These are phyloP conservation scores for Speoplatyrhinus poulsoni DNA, from an alignment of 2,113 vertebrate species.

Conservation along the genomic window DNA sequence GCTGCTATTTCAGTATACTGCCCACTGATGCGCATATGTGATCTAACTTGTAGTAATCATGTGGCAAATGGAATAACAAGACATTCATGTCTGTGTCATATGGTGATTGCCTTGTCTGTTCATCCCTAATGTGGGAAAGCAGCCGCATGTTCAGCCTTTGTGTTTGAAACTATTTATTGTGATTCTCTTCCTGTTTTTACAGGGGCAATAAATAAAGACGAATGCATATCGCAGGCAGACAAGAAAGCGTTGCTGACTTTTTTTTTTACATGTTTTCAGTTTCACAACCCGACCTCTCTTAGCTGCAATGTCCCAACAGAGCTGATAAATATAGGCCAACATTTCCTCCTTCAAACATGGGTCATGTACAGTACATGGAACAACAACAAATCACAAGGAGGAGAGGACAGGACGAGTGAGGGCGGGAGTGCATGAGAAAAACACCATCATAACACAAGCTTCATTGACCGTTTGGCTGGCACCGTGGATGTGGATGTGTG, in stretches of 20 bases:
- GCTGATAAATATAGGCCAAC: slow-evolving; percentile 11
- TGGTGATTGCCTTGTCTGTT: too few relatives aligned
- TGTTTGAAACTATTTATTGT: too few relatives aligned
- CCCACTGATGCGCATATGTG: too few relatives aligned
- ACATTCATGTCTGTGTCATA: too few relatives aligned
- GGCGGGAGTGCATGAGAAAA: slow-evolving; percentile 33
- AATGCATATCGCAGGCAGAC: too few relatives aligned
- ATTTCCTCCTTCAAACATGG: slow-evolving; percentile 48
- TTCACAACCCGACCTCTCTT: slow-evolving; percentile 5
- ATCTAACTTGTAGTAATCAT: too few relatives aligned
- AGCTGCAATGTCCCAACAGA: slow-evolving; percentile 5
- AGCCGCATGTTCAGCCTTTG: too few relatives aligned
- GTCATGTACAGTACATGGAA: slow-evolving; percentile 57
- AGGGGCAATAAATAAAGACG: too few relatives aligned
- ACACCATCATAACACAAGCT: slow-evolving; percentile 62
- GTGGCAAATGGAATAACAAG: too few relatives aligned
- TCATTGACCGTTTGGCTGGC: slow-evolving; percentile 55
- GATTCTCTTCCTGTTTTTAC: too few relatives aligned
- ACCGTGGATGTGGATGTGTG: slow-evolving; percentile 25
- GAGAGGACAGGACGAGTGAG: slow-evolving; percentile 5
- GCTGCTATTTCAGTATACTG: too few relatives aligned
- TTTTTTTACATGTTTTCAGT: not conserved
- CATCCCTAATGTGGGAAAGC: too few relatives aligned
- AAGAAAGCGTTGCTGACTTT: not conserved
- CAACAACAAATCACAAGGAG: slow-evolving; percentile 42